A percentile compares a stretch with the other conserved stretches of the same genome.
Conservation (phyloP, 2,888 invertebrate genomes). For the Stratiomys singularior region DNA sequence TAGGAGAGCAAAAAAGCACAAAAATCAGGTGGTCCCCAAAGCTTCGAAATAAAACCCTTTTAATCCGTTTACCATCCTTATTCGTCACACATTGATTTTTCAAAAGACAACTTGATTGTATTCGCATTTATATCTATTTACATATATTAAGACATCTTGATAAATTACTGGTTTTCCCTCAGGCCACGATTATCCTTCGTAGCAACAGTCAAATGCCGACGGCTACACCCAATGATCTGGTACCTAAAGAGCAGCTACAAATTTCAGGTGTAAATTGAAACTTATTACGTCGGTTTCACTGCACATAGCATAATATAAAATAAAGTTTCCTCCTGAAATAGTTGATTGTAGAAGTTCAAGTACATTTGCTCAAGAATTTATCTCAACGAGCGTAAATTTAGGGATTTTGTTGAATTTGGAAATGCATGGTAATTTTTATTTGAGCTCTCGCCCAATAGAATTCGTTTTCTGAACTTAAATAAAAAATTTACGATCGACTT, state of each 20-base stretch:
- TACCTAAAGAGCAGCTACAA: conserved; percentile 9
- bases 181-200: conserved; percentile 11
- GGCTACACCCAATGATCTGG: conserved; percentile 16
- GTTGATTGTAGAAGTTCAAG: conserved; percentile 6
- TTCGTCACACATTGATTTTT: not conserved
- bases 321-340: conserved; percentile 3
- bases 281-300: conserved; percentile 34
- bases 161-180: conserved; percentile 27
- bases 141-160: conserved; percentile 23
- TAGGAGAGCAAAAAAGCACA: too few relatives aligned
- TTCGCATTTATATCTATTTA: conserved; percentile 43
- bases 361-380: not conserved
- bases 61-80: conserved; percentile 1
- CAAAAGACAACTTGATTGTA: conserved; percentile 19
- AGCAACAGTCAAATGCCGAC: not conserved
- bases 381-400: not conserved
- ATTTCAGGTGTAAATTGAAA: conserved; percentile 45
- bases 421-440: too few relatives aligned
- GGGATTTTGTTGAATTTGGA: not conserved
- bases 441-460: too few relatives aligned
- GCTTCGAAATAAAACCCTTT: not conserved
- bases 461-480: too few relatives aligned
- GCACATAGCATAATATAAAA: conserved; percentile 3
- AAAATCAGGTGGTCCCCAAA: too few relatives aligned
- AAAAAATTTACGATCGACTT: too few relatives aligned